Evolutionary conservation across 2,797 vertebrate genomes (phyloP).

Genomic region (Halcyon leucocephala): DNA sequence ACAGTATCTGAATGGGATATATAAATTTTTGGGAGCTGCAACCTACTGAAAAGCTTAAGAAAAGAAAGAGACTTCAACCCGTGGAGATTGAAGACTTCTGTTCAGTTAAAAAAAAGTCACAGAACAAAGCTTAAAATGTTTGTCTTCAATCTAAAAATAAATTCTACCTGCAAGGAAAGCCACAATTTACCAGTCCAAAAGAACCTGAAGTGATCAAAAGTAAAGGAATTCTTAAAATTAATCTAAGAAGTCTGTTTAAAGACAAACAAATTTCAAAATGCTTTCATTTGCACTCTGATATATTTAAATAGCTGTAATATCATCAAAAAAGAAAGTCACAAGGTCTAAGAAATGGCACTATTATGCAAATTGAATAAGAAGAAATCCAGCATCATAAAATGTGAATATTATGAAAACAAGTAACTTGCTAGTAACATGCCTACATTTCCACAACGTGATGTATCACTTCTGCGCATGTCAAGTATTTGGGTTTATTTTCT

Average conservation of each 20-base stretch:
- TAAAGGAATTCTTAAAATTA: not conserved
- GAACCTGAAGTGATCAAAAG: not conserved
- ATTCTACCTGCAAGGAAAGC: not conserved
- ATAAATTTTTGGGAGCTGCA: not conserved
- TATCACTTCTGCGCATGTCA: not conserved
- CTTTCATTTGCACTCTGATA: not conserved
- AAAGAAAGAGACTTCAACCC: not conserved
- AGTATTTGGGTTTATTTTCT: not conserved
- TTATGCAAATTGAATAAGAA: accelerated
- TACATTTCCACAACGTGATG: not conserved
- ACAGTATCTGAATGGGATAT: not conserved
- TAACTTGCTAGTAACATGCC: not conserved
- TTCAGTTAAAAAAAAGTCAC: not conserved
- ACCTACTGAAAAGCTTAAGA: not conserved
- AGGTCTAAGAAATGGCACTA: not conserved
- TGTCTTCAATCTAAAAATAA: not conserved
- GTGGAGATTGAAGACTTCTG: not conserved
- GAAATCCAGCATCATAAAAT: not conserved
- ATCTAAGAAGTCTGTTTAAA: not conserved
- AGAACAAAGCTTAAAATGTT: not conserved
- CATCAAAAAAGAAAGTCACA: not conserved
- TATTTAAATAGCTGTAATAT: not conserved
- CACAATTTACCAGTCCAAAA: not conserved
- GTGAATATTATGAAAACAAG: not conserved
- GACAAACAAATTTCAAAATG: not conserved